Evolutionary conservation across 2,888 invertebrate species (phyloP).

Genomic region (Ectemnius lituratus): DNA sequence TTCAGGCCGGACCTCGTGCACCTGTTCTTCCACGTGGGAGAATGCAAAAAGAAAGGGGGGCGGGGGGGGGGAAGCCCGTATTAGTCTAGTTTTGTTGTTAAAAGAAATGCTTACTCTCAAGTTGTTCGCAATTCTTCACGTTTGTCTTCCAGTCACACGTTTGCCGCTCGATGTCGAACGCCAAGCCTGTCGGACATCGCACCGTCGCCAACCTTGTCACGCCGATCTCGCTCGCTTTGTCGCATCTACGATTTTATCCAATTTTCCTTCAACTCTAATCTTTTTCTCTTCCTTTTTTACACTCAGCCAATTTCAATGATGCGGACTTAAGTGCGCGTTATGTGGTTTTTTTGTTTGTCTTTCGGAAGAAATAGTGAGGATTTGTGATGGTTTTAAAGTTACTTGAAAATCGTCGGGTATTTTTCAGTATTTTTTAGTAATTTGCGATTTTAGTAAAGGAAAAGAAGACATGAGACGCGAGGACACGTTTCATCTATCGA

Average conservation of each 20-base stretch:
- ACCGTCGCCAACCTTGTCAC: conserved; percentile 92
- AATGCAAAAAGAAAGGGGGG: conserved; percentile 72
- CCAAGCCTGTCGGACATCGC: conserved; percentile 93
- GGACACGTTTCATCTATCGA: no score
- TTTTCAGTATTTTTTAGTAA: no score
- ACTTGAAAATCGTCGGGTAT: no score
- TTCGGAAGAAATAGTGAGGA: no score
- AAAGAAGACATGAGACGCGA: no score
- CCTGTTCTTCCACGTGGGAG: conserved; percentile 80
- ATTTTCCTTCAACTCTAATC: conserved; percentile 6
- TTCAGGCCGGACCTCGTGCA: conserved; percentile 97
- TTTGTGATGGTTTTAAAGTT: no score
- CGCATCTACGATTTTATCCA: conserved; percentile 83
- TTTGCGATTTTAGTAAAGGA: no score
- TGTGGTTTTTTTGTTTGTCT: no score
- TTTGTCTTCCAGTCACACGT: conserved; percentile 98
- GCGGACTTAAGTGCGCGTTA: no score
- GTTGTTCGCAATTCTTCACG: conserved; percentile 96
- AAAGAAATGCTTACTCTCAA: conserved; percentile 89
- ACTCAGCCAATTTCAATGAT: no score
- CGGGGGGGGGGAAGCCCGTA: conserved; percentile 62
- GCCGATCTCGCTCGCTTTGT: conserved; percentile 92
- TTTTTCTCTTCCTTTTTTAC: not conserved
- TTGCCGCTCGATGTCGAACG: conserved; percentile 96
- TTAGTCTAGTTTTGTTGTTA: conserved; percentile 63